Conservation (phyloP, 2,888 invertebrate genomes). For the Dolichopus griseipennis region DNA sequence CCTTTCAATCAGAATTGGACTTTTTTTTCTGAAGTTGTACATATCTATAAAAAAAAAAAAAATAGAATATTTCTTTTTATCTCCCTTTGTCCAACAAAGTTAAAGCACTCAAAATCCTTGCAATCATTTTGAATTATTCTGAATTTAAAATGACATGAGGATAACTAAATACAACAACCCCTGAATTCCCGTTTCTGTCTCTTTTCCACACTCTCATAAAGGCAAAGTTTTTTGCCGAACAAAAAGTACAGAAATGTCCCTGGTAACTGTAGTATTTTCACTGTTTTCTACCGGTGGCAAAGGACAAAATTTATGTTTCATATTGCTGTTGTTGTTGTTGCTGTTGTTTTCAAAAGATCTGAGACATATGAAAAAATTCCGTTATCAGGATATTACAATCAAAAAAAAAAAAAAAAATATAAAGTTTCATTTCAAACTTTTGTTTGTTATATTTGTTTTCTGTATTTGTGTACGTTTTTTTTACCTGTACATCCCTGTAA, state of each 20-base stretch:
- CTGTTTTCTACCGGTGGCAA: neutral
- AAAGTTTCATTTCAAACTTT: neutral
- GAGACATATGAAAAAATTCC: neutral
- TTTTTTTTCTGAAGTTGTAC: too few relatives aligned
- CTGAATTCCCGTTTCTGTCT: too few relatives aligned
- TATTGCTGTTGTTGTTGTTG: too few relatives aligned
- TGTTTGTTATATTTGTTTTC: too few relatives aligned
- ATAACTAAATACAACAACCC: neutral
- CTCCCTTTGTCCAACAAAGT: neutral
- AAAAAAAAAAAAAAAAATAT: too few relatives aligned
- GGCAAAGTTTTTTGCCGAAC: neutral
- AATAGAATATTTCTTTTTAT: neutral
- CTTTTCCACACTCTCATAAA: neutral
- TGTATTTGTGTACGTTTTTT: too few relatives aligned
- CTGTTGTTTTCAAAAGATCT: neutral
- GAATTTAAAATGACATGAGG: neutral
- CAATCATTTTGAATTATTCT: neutral
- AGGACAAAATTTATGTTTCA: neutral
- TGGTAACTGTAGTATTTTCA: neutral
- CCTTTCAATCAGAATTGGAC: too few relatives aligned
- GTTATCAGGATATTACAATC: constrained; percentile 4
- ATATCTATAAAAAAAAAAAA: too few relatives aligned
- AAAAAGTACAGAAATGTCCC: neutral
- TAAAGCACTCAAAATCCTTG: neutral
- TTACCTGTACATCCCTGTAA: too few relatives aligned